A percentile compares a stretch with the other conserved stretches of the same genome.
Evolutionary conservation across 1,140 invertebrate species (phyloP).

Genomic region (Octopus bimaculoides): DNA sequence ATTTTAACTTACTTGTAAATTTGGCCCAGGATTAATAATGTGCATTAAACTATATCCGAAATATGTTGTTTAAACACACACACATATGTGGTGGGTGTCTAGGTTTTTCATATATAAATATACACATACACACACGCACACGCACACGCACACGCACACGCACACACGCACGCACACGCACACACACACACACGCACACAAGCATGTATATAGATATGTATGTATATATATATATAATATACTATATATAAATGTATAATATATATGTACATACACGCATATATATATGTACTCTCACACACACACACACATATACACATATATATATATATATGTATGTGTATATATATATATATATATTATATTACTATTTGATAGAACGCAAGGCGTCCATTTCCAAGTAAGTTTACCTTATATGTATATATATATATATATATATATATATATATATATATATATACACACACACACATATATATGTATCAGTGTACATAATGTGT

Average conservation of each 20-base stretch:
- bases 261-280: background rate
- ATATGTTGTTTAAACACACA: too few relatives aligned
- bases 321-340: background rate
- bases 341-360: background rate
- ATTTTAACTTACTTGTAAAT: too few relatives aligned
- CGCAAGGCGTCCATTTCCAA: too few relatives aligned
- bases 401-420: too few relatives aligned
- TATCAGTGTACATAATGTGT: too few relatives aligned
- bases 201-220: background rate
- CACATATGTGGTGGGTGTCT: too few relatives aligned
- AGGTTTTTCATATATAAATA: background rate
- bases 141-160: background rate
- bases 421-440: too few relatives aligned
- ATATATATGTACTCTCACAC: background rate
- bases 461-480: too few relatives aligned
- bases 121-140: background rate
- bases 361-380: too few relatives aligned
- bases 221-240: background rate
- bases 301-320: background rate
- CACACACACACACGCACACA: background rate
- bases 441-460: too few relatives aligned
- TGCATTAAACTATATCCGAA: too few relatives aligned
- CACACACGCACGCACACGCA: background rate
- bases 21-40: too few relatives aligned
- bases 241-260: background rate